These are phyloP conservation scores for Laothoe populi DNA, from an alignment of 2,888 invertebrate genomes.

Conservation along the genomic window DNA sequence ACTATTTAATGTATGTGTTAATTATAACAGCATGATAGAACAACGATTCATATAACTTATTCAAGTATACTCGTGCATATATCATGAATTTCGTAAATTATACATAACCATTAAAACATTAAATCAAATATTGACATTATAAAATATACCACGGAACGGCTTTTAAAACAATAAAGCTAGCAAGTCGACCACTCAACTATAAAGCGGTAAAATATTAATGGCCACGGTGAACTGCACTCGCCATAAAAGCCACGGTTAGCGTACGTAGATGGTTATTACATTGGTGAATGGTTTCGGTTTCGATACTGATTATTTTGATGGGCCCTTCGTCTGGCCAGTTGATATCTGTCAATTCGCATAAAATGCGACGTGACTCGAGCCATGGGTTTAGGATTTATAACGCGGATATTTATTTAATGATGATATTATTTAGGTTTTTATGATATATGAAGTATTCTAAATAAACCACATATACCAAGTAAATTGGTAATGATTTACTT, in stretches of 20 bases:
- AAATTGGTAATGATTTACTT: not conserved
- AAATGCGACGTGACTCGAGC: conserved; percentile 17
- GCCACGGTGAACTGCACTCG: conserved; percentile 19
- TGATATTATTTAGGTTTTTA: not conserved
- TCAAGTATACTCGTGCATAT: not conserved
- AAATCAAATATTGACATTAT: conserved; percentile 18
- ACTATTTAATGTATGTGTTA: not conserved
- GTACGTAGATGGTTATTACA: conserved; percentile 24
- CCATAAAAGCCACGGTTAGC: conserved; percentile 25
- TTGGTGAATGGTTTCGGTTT: conserved; percentile 25
- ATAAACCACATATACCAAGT: not conserved
- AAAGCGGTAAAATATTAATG: conserved; percentile 24
- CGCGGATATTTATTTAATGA: conserved; percentile 18
- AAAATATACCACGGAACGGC: not conserved
- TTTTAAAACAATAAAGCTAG: conserved; percentile 23
- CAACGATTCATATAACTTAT: not conserved
- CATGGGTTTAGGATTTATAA: conserved; percentile 4
- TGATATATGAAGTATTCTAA: not conserved
- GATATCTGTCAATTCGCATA: conserved; percentile 24
- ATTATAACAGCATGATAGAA: not conserved
- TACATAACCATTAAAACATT: not conserved
- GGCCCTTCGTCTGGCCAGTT: conserved; percentile 23
- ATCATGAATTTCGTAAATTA: not conserved
- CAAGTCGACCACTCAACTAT: conserved; percentile 23
- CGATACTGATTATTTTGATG: conserved; percentile 28